Evolutionary conservation across 2,888 invertebrate species (phyloP).

Genomic region (Drosophila mimica): DNA sequence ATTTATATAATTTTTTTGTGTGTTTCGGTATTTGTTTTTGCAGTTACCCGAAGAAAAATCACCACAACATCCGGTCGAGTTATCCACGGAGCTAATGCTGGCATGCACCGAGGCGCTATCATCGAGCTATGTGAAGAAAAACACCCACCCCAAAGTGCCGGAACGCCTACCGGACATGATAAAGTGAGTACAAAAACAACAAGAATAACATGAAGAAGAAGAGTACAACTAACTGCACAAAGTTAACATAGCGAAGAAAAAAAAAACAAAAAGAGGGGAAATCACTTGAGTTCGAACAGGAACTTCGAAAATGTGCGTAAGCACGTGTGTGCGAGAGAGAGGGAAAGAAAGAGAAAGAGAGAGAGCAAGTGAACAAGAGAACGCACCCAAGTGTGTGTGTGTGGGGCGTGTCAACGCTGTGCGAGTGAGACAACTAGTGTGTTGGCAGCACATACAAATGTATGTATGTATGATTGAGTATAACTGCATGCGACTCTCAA

Average conservation of each 20-base stretch:
- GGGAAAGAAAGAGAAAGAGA: background rate
- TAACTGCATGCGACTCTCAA: background rate
- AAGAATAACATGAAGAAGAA: slow-evolving; percentile 13
- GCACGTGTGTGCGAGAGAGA: slow-evolving; percentile 12
- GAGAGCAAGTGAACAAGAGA: background rate
- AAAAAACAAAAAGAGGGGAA: slow-evolving; percentile 43
- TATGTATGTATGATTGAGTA: slow-evolving; percentile 9
- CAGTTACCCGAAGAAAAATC: slow-evolving; percentile 85
- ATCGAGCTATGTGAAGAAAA: slow-evolving; percentile 84
- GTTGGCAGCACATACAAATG: slow-evolving; percentile 4
- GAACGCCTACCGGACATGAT: slow-evolving; percentile 85
- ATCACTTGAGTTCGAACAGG: slow-evolving; percentile 53
- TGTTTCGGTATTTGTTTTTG: slow-evolving; percentile 52
- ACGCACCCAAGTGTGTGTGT: slow-evolving; percentile 11
- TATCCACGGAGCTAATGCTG: slow-evolving; percentile 85
- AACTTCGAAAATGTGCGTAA: slow-evolving; percentile 54
- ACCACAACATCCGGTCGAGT: slow-evolving; percentile 85
- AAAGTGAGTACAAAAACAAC: slow-evolving; percentile 82
- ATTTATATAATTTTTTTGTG: slow-evolving; percentile 11
- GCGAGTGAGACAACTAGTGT: slow-evolving; percentile 39
- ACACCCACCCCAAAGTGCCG: slow-evolving; percentile 85
- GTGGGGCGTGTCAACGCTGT: slow-evolving; percentile 62
- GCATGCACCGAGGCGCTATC: slow-evolving; percentile 85
- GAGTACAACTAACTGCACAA: slow-evolving; percentile 32
- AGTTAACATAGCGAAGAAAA: slow-evolving; percentile 11